These are phyloP conservation scores for Paelopatides confundens DNA, from an alignment of 53 echinoderm and acorn worm species.

Conservation along the genomic window DNA sequence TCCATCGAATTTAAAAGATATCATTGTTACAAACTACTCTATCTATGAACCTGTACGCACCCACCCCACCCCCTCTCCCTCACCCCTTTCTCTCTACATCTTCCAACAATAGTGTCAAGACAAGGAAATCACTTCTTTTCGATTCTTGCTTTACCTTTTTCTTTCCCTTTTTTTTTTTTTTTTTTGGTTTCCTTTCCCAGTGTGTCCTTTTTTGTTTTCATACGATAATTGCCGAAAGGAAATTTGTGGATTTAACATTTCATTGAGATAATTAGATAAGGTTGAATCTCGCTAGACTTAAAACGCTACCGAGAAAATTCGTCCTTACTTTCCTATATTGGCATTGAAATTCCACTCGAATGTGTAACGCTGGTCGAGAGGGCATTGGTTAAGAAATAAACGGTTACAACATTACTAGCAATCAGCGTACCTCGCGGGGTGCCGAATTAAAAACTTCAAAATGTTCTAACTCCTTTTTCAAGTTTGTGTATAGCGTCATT, in stretches of 20 bases:
- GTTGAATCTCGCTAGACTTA: neutral
- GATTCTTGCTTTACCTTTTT: no score
- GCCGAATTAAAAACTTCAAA: conserved; percentile 11
- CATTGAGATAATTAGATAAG: conserved; percentile 14
- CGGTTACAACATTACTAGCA: conserved; percentile 21
- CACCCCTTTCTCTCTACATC: no score
- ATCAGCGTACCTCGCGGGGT: conserved; percentile 24
- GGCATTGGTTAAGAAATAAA: neutral
- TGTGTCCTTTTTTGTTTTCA: neutral
- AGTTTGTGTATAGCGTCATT: neutral
- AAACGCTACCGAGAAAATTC: neutral
- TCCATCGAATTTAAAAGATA: no score
- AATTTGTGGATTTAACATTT: neutral
- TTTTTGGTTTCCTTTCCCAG: no score
- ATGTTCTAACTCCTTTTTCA: neutral
- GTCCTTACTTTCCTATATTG: neutral
- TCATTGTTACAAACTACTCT: no score
- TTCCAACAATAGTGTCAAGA: no score
- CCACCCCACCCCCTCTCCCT: no score
- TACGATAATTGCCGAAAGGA: neutral
- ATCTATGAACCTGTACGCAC: no score
- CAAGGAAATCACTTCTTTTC: no score
- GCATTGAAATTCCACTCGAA: conserved; percentile 11
- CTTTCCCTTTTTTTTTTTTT: no score
- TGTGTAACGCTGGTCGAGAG: neutral